These are phyloP conservation scores for Eudyptes chrysolophus DNA, from an alignment of 2,113 vertebrate genomes.

Conservation along the genomic window DNA sequence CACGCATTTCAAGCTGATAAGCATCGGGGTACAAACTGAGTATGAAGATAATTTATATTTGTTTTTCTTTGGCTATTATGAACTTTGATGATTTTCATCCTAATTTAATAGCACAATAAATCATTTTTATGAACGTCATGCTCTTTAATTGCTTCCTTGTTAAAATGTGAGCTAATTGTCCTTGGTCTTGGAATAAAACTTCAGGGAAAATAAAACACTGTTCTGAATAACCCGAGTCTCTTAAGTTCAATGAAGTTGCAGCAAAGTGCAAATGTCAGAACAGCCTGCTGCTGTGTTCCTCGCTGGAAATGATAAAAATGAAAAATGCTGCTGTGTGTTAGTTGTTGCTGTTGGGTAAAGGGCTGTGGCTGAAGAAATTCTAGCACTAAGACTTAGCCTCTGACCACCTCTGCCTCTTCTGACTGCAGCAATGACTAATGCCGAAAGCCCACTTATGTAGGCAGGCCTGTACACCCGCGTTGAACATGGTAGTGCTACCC, in stretches of 20 bases:
- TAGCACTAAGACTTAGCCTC: background rate
- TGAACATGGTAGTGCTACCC: background rate
- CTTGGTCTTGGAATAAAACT: conserved; percentile 50
- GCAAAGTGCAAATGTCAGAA: conserved; percentile 1
- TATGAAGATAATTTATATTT: conserved; percentile 67
- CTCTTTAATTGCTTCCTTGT: conserved; percentile 74
- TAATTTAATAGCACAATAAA: conserved; percentile 73
- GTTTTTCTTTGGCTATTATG: conserved; percentile 65
- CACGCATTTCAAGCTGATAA: conserved; percentile 14
- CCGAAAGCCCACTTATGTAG: background rate
- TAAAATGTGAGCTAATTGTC: conserved; percentile 76
- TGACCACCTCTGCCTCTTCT: background rate
- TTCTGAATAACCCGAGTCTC: background rate
- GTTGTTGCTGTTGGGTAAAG: background rate
- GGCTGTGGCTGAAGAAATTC: background rate
- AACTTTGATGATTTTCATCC: conserved; percentile 75
- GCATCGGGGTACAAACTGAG: conserved; percentile 9
- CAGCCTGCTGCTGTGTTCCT: background rate
- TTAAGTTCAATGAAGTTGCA: background rate
- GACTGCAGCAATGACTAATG: background rate
- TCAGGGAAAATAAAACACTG: conserved; percentile 63
- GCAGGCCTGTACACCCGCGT: background rate
- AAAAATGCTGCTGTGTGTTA: background rate
- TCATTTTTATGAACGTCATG: conserved; percentile 71
- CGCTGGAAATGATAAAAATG: background rate